These are phyloP conservation scores for Corvus moneduloides DNA, from an alignment of 2,113 vertebrate genomes.

Conservation along the genomic window DNA sequence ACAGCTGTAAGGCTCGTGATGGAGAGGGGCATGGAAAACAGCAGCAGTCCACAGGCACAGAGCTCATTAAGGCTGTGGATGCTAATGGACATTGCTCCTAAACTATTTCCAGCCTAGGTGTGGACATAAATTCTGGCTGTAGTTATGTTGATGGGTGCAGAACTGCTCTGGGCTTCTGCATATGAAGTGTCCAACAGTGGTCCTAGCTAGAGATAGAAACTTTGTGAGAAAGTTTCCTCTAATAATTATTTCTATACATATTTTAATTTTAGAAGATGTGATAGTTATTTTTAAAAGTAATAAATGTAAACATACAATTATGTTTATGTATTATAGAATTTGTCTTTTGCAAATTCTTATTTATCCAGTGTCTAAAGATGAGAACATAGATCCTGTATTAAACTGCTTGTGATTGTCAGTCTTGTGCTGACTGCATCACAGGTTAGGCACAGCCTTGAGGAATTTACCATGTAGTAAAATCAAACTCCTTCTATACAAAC, in stretches of 20 bases:
- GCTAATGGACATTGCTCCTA: background rate
- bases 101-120: background rate
- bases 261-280: background rate
- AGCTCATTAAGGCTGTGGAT: background rate
- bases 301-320: background rate
- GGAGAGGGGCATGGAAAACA: background rate
- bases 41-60: background rate
- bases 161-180: background rate
- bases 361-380: background rate
- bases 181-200: background rate
- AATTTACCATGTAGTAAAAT: background rate
- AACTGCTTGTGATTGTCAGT: background rate
- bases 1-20: rapidly evolving
- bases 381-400: background rate
- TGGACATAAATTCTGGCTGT: background rate
- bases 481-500: background rate
- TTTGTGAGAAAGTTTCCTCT: background rate
- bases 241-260: background rate
- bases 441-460: background rate
- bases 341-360: background rate
- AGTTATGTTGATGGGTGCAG: background rate
- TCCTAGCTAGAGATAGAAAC: background rate
- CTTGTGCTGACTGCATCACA: background rate
- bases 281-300: background rate
- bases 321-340: background rate